These are phyloP conservation scores for Plecturocebus donacophilus DNA, from an alignment of 2,113 vertebrate species.

Conservation along the genomic window DNA sequence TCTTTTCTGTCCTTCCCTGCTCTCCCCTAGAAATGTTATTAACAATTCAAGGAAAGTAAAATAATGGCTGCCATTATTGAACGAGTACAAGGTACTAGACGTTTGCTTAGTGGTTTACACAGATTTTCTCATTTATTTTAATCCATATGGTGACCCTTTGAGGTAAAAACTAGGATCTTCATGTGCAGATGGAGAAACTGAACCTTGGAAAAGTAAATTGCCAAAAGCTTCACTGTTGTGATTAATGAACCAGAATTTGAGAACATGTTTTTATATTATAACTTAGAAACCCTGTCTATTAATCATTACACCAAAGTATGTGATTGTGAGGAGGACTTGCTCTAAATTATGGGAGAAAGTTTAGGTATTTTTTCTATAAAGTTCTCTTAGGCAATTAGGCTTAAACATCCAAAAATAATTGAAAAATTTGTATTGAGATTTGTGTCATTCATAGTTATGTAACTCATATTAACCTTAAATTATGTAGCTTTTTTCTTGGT, in stretches of 20 bases:
- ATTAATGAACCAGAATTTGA: not conserved
- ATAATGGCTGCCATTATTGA: not conserved
- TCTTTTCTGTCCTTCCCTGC: not conserved
- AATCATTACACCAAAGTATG: not conserved
- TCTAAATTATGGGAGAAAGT: not conserved
- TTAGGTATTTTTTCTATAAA: not conserved
- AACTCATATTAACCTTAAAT: slow-evolving; percentile 67
- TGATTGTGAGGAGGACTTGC: not conserved
- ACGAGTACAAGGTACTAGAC: not conserved
- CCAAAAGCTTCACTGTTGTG: not conserved
- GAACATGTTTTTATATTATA: slow-evolving; percentile 23
- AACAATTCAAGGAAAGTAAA: slow-evolving; percentile 6
- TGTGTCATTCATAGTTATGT: slow-evolving; percentile 48
- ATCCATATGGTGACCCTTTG: not conserved
- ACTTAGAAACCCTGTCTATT: not conserved
- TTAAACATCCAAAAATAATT: slow-evolving; percentile 64
- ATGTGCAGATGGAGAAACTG: not conserved
- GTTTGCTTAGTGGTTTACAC: not conserved
- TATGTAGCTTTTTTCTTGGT: slow-evolving; percentile 44
- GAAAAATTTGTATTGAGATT: slow-evolving; percentile 62
- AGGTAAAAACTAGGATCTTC: slow-evolving; percentile 12
- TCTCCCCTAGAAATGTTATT: not conserved
- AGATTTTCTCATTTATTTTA: not conserved
- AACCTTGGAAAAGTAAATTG: not conserved
- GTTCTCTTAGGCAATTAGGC: slow-evolving; percentile 13